These are phyloP conservation scores for Henicopernis longicauda DNA, from an alignment of 2,113 vertebrate species.

Conservation along the genomic window DNA sequence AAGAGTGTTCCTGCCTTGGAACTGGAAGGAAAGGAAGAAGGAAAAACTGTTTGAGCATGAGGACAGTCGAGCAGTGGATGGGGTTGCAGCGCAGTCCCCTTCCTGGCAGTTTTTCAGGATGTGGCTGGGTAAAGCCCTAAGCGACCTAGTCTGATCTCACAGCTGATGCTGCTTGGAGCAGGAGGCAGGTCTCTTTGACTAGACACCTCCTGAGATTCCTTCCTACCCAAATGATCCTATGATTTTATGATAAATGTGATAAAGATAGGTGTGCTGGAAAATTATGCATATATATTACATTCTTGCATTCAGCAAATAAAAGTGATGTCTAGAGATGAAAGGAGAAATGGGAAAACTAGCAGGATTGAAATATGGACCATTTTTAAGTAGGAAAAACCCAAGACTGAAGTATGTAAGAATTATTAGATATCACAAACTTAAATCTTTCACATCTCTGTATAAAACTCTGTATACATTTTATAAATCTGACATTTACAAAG, in stretches of 20 bases:
- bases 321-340: neutral
- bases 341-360: neutral
- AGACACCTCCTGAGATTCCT: neutral
- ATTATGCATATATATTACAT: neutral
- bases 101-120: neutral
- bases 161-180: neutral
- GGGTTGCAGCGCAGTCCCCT: neutral
- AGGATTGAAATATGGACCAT: neutral
- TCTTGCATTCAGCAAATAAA: neutral
- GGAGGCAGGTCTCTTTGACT: neutral
- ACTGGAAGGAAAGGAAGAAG: neutral
- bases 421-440: neutral
- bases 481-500: slow-evolving; percentile 36
- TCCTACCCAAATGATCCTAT: neutral
- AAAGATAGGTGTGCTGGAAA: neutral
- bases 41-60: neutral
- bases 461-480: neutral
- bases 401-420: neutral
- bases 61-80: no score
- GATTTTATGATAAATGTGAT: neutral
- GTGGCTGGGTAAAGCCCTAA: neutral
- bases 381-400: neutral
- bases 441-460: neutral
- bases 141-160: neutral
- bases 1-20: neutral